phyloP scores from a whole-genome alignment of 2,113 vertebrate species.

The Casuarius casuarius region DNA sequence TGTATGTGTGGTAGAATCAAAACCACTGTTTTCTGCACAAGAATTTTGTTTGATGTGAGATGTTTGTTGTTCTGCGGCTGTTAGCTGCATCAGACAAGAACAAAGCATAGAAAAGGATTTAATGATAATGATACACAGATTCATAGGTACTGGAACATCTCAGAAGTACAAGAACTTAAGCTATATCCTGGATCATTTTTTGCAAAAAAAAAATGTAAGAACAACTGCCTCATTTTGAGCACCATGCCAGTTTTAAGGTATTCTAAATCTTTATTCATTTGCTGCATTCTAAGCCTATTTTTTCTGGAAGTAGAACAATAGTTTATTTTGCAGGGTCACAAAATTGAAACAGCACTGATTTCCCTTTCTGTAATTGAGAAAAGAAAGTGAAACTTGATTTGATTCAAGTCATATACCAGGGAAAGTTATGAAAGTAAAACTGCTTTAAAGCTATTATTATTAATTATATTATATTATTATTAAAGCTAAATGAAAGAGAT shows the following conservation, averaged over 20 bases:
- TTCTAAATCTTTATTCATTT: background rate
- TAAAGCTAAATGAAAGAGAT: background rate
- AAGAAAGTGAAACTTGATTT: constrained; percentile 50
- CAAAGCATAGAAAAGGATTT: constrained; percentile 30
- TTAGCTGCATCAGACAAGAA: constrained; percentile 44
- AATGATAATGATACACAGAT: background rate
- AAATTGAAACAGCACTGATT: background rate
- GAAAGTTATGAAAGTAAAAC: constrained; percentile 8
- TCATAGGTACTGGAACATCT: background rate
- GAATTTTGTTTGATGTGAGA: background rate
- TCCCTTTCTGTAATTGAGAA: constrained; percentile 3
- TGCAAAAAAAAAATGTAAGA: constrained; percentile 33
- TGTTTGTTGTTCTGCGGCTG: constrained; percentile 21
- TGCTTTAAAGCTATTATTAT: background rate
- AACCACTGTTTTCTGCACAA: background rate
- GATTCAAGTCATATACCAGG: background rate
- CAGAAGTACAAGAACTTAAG: constrained; percentile 17
- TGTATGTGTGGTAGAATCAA: constrained; percentile 21
- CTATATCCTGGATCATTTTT: background rate
- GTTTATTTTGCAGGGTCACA: background rate
- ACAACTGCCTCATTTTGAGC: background rate
- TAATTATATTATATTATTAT: too few species aligned
- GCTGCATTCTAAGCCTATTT: background rate
- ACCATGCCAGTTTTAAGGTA: background rate
- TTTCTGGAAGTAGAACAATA: constrained; percentile 16